Evolutionary conservation across 2,113 vertebrate species (phyloP).

Genomic region (Brachirus orientalis): DNA sequence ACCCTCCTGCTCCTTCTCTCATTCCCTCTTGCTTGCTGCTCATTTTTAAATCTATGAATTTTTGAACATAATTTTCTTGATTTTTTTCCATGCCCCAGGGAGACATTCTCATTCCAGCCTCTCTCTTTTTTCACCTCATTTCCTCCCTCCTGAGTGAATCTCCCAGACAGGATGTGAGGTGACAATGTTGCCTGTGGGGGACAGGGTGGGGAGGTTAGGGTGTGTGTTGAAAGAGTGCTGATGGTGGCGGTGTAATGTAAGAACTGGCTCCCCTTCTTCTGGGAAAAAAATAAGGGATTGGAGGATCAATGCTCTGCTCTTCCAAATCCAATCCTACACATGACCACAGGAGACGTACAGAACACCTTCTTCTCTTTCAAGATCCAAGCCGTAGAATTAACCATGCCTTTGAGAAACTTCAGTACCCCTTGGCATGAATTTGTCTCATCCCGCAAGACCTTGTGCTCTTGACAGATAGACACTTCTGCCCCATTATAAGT

Average conservation of each 20-base stretch:
- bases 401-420: constrained; percentile 45
- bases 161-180: constrained; percentile 71
- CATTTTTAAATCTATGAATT: constrained; percentile 86
- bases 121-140: constrained; percentile 78
- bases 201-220: constrained; percentile 14
- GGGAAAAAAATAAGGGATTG: constrained; percentile 13
- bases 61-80: constrained; percentile 84
- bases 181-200: constrained; percentile 67
- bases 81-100: constrained; percentile 80
- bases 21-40: constrained; percentile 65
- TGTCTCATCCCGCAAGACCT: constrained; percentile 47
- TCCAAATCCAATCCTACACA: constrained; percentile 60
- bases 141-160: constrained; percentile 75
- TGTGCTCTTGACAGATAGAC: constrained; percentile 53
- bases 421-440: constrained; percentile 31
- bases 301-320: constrained; percentile 40
- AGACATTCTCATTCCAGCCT: constrained; percentile 76
- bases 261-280: background rate
- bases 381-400: constrained; percentile 50
- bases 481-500: constrained; percentile 36
- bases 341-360: constrained; percentile 41
- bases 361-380: constrained; percentile 37
- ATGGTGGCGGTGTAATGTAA: constrained; percentile 4
- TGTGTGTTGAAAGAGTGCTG: constrained; percentile 9
- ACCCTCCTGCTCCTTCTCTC: background rate